Percentiles rank a stretch among this genome's conserved stretches.
Conservation (phyloP, 2,113 vertebrate species). For the Callionymus lyra region DNA sequence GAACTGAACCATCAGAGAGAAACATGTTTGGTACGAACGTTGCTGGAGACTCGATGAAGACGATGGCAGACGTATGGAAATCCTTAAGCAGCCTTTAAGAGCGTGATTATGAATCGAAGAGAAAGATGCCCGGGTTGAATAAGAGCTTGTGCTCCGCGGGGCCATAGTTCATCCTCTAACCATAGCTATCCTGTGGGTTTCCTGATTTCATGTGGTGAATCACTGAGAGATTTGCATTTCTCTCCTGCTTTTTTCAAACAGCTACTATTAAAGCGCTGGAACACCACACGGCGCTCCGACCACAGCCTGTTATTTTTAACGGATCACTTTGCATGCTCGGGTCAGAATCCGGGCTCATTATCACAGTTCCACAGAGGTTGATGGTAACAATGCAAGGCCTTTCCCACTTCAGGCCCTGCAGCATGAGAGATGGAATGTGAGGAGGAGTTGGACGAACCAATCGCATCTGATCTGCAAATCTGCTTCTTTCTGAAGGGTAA, state of each 20-base stretch:
- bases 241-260: conserved; percentile 16
- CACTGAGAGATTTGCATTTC: conserved; percentile 35
- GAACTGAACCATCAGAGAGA: too few species aligned
- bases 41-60: too few species aligned
- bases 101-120: conserved; percentile 22
- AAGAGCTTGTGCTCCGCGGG: conserved; percentile 23
- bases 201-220: conserved; percentile 32
- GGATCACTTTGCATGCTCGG: conserved; percentile 20
- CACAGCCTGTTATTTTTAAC: conserved; percentile 40
- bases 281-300: conserved; percentile 16
- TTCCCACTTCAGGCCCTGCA: neutral
- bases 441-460: neutral
- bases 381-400: conserved; percentile 41
- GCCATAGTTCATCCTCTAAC: conserved; percentile 16
- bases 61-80: conserved; percentile 2
- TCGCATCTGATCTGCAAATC: neutral
- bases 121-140: conserved; percentile 24
- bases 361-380: conserved; percentile 27
- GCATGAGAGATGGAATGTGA: neutral
- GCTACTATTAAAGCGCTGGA: conserved; percentile 29
- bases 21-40: too few species aligned
- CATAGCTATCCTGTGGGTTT: conserved; percentile 14
- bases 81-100: conserved; percentile 27
- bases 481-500: too few species aligned
- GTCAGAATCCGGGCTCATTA: conserved; percentile 49